A percentile compares a stretch with the other conserved stretches of the same genome.
Evolutionary conservation across 2,113 vertebrate genomes (phyloP).

Genomic region (Tyto alba): DNA sequence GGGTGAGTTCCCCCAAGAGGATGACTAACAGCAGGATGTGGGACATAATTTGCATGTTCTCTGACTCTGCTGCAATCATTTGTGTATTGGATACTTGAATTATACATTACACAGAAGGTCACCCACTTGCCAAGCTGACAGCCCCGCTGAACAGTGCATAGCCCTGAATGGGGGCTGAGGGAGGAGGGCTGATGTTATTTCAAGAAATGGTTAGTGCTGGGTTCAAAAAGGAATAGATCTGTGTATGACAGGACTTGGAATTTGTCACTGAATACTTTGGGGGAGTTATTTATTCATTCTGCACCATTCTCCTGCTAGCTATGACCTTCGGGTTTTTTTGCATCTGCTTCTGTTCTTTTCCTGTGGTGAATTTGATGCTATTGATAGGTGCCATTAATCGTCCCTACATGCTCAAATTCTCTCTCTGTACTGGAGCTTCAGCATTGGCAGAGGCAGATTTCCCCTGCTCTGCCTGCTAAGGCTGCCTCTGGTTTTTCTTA

Average conservation of each 20-base stretch:
- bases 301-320: neutral
- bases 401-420: neutral
- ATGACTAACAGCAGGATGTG: slow-evolving; percentile 65
- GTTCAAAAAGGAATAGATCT: neutral
- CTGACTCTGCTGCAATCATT: slow-evolving; percentile 52
- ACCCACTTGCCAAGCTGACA: slow-evolving; percentile 35
- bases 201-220: neutral
- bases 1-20: slow-evolving; percentile 35
- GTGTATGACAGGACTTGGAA: neutral
- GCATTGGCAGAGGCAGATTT: neutral
- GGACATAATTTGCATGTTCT: slow-evolving; percentile 65
- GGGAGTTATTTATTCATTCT: neutral
- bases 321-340: neutral
- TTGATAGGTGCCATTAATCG: neutral
- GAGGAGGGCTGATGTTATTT: neutral
- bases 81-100: slow-evolving; percentile 59
- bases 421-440: neutral
- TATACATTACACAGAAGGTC: slow-evolving; percentile 45
- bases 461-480: neutral
- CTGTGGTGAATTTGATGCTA: neutral
- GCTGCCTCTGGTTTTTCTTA: neutral
- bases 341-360: neutral
- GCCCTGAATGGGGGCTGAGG: neutral
- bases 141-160: neutral
- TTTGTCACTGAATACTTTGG: neutral